These are phyloP conservation scores for Ameiurus melas DNA, from an alignment of 2,113 vertebrate genomes.

Conservation along the genomic window DNA sequence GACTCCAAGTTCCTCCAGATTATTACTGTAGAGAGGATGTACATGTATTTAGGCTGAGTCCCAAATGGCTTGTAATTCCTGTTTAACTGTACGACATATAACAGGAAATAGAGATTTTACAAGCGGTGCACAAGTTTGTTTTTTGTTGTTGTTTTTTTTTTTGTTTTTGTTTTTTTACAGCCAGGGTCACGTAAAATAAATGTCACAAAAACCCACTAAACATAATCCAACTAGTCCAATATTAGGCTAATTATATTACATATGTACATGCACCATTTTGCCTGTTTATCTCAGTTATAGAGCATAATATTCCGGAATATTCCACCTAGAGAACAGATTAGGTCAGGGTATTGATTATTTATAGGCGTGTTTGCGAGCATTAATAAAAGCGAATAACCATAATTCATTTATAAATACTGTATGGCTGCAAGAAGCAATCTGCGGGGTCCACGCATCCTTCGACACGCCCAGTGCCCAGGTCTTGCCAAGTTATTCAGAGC, in stretches of 20 bases:
- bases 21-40: neutral
- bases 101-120: neutral
- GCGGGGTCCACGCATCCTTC: neutral
- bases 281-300: neutral
- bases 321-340: neutral
- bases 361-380: no score
- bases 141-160: no score
- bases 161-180: neutral
- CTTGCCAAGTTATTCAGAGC: neutral
- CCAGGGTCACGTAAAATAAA: neutral
- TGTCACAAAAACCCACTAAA: neutral
- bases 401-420: neutral
- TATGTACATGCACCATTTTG: neutral
- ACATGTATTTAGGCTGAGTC: slow-evolving; percentile 5
- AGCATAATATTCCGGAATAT: neutral
- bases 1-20: neutral
- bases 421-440: neutral
- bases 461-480: neutral
- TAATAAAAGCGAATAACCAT: neutral
- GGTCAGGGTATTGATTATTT: neutral
- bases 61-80: neutral
- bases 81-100: neutral
- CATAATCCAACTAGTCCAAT: neutral
- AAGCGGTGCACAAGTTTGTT: no score
- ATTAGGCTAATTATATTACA: neutral